phyloP scores from a whole-genome alignment of 2,888 invertebrate genomes.

The Eupithecia inturbata region DNA sequence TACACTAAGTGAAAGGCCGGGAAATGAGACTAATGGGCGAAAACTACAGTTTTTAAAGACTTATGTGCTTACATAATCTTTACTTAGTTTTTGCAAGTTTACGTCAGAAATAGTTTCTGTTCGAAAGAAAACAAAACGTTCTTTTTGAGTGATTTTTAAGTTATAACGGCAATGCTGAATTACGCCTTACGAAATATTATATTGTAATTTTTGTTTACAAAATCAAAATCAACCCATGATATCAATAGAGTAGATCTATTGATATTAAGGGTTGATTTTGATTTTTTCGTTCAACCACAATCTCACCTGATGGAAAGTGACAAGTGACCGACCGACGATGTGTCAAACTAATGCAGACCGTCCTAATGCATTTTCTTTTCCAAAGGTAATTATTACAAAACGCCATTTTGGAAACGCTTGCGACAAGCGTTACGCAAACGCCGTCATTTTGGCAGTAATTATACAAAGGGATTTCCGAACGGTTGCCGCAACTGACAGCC shows the following conservation, averaged over 20 bases:
- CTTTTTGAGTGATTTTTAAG: background rate
- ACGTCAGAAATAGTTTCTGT: background rate
- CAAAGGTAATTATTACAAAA: conserved; percentile 51
- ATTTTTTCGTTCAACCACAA: too few species aligned
- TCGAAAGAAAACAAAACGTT: background rate
- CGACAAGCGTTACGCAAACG: conserved; percentile 48
- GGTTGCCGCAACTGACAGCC: conserved; percentile 44
- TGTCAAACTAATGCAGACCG: conserved; percentile 4
- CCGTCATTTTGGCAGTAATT: conserved; percentile 61
- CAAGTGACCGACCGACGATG: too few species aligned
- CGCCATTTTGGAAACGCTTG: conserved; percentile 41
- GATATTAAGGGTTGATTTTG: too few species aligned
- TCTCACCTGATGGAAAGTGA: too few species aligned
- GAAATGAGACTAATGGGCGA: conserved; percentile 17
- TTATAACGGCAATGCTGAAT: background rate
- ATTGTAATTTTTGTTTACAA: too few species aligned
- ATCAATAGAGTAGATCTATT: too few species aligned
- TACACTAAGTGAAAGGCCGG: background rate
- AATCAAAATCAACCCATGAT: too few species aligned
- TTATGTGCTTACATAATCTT: background rate
- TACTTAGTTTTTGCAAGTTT: conserved; percentile 2
- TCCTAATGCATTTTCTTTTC: conserved; percentile 53
- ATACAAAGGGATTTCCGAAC: conserved; percentile 57
- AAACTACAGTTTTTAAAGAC: conserved; percentile 15
- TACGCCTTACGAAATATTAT: too few species aligned